These are phyloP conservation scores for Polia nebulosa DNA, from an alignment of 2,888 invertebrate genomes.

Conservation along the genomic window DNA sequence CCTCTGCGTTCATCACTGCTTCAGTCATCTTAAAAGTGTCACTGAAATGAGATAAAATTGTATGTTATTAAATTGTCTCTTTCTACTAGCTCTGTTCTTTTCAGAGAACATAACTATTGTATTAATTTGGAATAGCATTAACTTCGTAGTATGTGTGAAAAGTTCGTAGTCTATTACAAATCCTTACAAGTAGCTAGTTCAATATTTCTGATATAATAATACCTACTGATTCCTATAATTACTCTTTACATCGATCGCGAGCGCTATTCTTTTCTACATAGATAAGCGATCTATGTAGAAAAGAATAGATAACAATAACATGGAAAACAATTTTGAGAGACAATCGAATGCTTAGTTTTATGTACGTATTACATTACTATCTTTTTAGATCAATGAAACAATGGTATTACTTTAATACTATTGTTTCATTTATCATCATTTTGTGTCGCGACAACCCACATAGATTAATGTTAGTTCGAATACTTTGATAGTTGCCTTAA, in stretches of 20 bases:
- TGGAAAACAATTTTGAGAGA: conserved; percentile 1
- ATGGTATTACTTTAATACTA: not conserved
- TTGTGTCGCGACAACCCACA: not conserved
- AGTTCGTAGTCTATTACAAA: conserved; percentile 6
- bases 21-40: conserved; percentile 82
- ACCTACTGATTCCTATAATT: conserved; percentile 17
- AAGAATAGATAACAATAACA: conserved; percentile 24
- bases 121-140: conserved; percentile 1
- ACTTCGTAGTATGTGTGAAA: conserved; percentile 7
- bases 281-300: too few relatives aligned
- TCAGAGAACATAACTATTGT: not conserved
- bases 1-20: conserved; percentile 68
- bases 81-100: not conserved
- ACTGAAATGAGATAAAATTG: conserved; percentile 78
- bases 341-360: not conserved
- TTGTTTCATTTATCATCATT: not conserved
- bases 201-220: conserved; percentile 22
- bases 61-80: conserved; percentile 27
- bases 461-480: not conserved
- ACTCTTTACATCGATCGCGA: not conserved
- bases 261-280: too few relatives aligned
- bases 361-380: not conserved
- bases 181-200: conserved; percentile 9
- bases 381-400: too few relatives aligned
- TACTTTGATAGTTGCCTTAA: conserved; percentile 10